Percentiles rank a stretch among this genome's conserved stretches.
Evolutionary conservation across 2,797 vertebrate species (phyloP).

Genomic region (Channa striata): DNA sequence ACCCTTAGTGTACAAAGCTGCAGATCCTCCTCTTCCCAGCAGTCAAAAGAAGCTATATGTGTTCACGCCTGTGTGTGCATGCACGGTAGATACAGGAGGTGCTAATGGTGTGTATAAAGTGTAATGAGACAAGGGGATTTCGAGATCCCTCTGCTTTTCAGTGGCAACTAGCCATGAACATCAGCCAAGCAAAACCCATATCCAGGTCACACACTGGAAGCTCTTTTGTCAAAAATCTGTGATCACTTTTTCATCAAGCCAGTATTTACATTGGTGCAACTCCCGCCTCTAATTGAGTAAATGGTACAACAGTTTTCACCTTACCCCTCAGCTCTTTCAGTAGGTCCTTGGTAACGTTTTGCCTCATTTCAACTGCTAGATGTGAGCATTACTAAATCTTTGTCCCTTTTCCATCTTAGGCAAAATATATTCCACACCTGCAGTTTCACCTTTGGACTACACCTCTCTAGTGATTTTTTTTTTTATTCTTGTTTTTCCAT

Average conservation of each 20-base stretch:
- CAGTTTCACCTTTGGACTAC: constrained; percentile 59
- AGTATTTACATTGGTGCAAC: constrained; percentile 73
- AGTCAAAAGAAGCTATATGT: not conserved
- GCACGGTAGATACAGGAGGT: constrained; percentile 14
- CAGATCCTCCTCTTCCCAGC: not conserved
- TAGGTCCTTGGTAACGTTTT: constrained; percentile 58
- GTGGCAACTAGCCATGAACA: constrained; percentile 54
- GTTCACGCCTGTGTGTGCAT: not conserved
- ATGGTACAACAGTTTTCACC: constrained; percentile 59
- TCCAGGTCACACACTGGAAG: constrained; percentile 64
- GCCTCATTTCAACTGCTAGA: constrained; percentile 71
- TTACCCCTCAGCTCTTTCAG: constrained; percentile 48
- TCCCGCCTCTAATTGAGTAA: constrained; percentile 75
- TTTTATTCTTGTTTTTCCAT: constrained; percentile 44
- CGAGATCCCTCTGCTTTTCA: constrained; percentile 50
- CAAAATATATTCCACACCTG: constrained; percentile 56
- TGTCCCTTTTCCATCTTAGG: constrained; percentile 42
- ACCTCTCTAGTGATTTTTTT: constrained; percentile 33
- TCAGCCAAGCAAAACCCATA: constrained; percentile 73
- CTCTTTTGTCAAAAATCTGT: constrained; percentile 58
- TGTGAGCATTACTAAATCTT: constrained; percentile 54
- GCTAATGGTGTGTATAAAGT: constrained; percentile 16
- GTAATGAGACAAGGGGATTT: constrained; percentile 41
- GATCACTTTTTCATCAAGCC: constrained; percentile 72
- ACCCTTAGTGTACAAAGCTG: not conserved